phyloP scores from a whole-genome alignment of 1,140 invertebrate species.

The Neoseiulus cucumeris region DNA sequence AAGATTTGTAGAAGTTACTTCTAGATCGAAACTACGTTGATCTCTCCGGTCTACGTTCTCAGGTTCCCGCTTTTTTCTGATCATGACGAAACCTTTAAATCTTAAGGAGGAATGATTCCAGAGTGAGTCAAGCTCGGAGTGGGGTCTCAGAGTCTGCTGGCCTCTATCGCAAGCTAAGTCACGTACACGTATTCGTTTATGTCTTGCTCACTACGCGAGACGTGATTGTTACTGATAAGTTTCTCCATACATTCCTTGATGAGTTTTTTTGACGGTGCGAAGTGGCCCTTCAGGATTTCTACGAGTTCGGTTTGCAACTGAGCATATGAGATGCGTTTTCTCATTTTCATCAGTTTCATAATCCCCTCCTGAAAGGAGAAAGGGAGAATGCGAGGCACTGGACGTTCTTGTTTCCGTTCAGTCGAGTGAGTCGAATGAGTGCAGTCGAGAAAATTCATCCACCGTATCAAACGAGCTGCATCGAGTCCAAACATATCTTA shows the following conservation, averaged over 20 bases:
- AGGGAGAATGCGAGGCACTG: no score
- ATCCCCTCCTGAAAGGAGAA: conserved; percentile 77
- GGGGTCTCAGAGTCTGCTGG: background rate
- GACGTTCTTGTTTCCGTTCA: no score
- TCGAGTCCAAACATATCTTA: no score
- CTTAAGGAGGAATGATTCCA: background rate
- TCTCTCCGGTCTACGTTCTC: no score
- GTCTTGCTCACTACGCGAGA: conserved; percentile 82
- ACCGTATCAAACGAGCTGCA: no score
- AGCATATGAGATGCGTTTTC: conserved; percentile 77
- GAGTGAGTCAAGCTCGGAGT: no score
- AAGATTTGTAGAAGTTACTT: no score
- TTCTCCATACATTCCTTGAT: conserved; percentile 99
- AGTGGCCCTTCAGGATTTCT: conserved; percentile 97
- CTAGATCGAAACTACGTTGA: no score
- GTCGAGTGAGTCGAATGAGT: no score
- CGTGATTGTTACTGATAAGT: conserved; percentile 97
- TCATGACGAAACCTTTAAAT: background rate
- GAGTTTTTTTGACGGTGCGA: conserved; percentile 94
- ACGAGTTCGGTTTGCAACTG: conserved; percentile 87
- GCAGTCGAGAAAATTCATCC: no score
- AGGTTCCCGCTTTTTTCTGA: no score
- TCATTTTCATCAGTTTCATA: conserved; percentile 95
- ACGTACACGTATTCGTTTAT: conserved; percentile 97
- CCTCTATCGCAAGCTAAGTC: conserved; percentile 37